phyloP scores from a whole-genome alignment of 2,113 vertebrate species.

The Lophura nycthemera region DNA sequence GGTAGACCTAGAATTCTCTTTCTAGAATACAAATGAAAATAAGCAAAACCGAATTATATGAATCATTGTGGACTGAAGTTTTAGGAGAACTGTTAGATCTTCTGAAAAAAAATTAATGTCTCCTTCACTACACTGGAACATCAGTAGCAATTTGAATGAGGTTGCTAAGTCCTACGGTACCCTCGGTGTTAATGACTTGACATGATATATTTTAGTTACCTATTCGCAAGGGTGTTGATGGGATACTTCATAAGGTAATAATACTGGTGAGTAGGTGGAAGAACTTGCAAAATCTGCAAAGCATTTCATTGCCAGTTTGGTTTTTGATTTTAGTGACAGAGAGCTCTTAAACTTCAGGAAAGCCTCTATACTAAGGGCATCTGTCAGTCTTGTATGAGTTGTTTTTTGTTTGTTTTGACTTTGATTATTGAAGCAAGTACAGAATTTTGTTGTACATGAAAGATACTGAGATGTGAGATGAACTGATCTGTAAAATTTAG shows the following conservation, averaged over 20 bases:
- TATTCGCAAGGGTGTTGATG: not conserved
- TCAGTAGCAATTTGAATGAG: not conserved
- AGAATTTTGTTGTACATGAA: not conserved
- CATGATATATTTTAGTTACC: not conserved
- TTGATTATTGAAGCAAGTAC: not conserved
- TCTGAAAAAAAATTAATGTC: not conserved
- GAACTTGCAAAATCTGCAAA: not conserved
- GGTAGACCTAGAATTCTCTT: not conserved
- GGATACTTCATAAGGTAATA: not conserved
- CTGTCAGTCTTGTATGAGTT: not conserved
- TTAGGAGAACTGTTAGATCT: not conserved
- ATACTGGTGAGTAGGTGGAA: not conserved
- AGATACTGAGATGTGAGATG: not conserved
- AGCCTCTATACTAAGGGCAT: not conserved
- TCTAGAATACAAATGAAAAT: not conserved
- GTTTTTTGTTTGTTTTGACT: rapidly evolving
- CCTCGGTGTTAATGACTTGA: not conserved
- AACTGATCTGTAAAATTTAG: not conserved
- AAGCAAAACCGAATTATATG: not conserved
- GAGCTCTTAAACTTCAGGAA: not conserved
- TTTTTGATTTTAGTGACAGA: not conserved
- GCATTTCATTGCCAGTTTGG: not conserved
- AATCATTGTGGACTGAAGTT: not conserved
- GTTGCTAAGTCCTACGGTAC: not conserved
- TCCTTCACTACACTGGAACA: not conserved